Evolutionary conservation across 2,797 vertebrate species (phyloP).

Genomic region (Cheirogaleus major): DNA sequence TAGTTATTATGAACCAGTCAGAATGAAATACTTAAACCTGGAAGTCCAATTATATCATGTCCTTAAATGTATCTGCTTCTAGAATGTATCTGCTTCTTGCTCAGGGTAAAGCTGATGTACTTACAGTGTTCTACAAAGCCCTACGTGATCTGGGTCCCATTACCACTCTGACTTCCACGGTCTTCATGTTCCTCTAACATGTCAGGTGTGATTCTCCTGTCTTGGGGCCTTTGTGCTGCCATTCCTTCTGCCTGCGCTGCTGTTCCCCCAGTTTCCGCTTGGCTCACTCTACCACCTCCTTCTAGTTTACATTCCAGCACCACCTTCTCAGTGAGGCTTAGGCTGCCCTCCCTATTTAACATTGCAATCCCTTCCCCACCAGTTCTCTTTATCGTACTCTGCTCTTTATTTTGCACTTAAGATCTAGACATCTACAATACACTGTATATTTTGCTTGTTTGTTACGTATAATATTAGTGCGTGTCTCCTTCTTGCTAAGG

Average conservation of each 20-base stretch:
- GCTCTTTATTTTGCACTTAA: neutral
- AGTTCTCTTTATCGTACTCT: neutral
- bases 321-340: neutral
- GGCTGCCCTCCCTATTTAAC: neutral
- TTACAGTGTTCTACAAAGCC: neutral
- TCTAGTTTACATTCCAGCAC: neutral
- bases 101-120: neutral
- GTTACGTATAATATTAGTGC: neutral
- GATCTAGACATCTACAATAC: neutral
- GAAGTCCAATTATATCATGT: neutral
- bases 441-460: neutral
- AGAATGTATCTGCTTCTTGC: neutral
- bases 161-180: neutral
- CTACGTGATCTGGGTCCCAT: neutral
- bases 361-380: neutral
- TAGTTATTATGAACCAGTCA: neutral
- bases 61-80: neutral
- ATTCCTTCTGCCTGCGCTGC: neutral
- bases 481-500: neutral
- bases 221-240: neutral
- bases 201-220: neutral
- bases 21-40: neutral
- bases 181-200: neutral
- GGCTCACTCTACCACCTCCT: neutral
- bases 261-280: neutral